Evolutionary conservation across 2,113 vertebrate genomes (phyloP), one percentile per base, ranked within the genome.

Genomic region (Chrysemys picta): DNA sequence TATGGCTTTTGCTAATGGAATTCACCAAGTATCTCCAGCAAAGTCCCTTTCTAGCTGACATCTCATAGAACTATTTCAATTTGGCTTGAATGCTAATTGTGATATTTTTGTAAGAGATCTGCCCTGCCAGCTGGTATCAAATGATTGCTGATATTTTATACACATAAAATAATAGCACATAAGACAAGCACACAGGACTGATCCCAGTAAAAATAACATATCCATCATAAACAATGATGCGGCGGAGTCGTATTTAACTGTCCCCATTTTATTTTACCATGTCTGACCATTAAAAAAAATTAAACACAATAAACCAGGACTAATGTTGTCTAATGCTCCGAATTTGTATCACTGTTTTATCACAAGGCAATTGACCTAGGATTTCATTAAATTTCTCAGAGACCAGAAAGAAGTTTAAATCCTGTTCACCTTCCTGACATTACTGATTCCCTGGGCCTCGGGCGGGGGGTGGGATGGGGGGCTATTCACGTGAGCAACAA

Each of bases 41-140:
- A 91, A 85, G 57, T 45, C 84, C 38, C 89, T 79, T 87, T 56
- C 47, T 1, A 0, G 78, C 56, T 65, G 54, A n/a, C 92, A 95
- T 88, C 94, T 96, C 93, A 95, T 91, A 95, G 85, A 91, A 94
- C 62, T 24, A 75, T 85, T 96, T 90, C 84, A 31, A 21, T 17
- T 31, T 52, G 75, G 56, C n/a, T 80, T 49, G 89, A 95, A 88
- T 80, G n/a, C 50, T 91, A 91, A 94, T 92, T 95, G 76, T 91
- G 90, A 89, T 95, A 91, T 94, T 95, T 84, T 93, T 95, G 86
- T 95, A 91, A 96, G 94, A 95, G 75, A 94, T 82, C 87, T 88
- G 13, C 83, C 87, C 65, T 93, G 91, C 81, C 87, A 97, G 65
- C 78, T 93, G 78, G 0, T 0, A 89, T 80, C 93, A 54, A 83